Evolutionary conservation across 2,797 vertebrate species (phyloP).

Genomic region (Miichthys miiuy): DNA sequence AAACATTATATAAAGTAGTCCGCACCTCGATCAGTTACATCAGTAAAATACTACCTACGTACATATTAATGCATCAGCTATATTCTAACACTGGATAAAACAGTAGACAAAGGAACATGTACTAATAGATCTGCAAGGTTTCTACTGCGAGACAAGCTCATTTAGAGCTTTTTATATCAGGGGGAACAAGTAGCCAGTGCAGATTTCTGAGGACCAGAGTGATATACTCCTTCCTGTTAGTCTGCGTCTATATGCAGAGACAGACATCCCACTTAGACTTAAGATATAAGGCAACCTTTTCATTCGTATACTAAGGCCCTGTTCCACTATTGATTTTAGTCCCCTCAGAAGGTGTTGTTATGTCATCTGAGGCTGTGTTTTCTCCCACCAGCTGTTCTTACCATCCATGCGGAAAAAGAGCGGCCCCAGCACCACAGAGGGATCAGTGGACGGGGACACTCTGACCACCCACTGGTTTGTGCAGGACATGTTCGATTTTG

Average conservation of each 20-base stretch:
- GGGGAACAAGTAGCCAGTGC: neutral
- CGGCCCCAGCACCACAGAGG: constrained; percentile 75
- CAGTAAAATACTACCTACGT: neutral
- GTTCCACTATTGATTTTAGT: neutral
- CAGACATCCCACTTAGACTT: neutral
- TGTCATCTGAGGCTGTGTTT: constrained; percentile 22
- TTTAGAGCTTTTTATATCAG: neutral
- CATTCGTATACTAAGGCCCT: neutral
- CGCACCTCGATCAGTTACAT: neutral
- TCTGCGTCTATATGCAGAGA: neutral
- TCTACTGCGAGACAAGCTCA: neutral
- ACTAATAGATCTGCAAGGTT: neutral
- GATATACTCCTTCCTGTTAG: neutral
- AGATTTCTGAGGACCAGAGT: neutral
- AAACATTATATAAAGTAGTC: neutral
- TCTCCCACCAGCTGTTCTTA: constrained; percentile 89
- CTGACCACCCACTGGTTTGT: constrained; percentile 95
- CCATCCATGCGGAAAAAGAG: constrained; percentile 95
- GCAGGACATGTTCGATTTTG: constrained; percentile 95
- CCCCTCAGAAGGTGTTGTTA: neutral
- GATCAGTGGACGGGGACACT: constrained; percentile 88
- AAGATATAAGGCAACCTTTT: neutral
- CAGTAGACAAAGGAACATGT: neutral
- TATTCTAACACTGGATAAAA: neutral
- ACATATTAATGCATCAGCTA: neutral